phyloP scores from a whole-genome alignment of 1,140 invertebrate genomes.

The Daktulosphaira vitifoliae region DNA sequence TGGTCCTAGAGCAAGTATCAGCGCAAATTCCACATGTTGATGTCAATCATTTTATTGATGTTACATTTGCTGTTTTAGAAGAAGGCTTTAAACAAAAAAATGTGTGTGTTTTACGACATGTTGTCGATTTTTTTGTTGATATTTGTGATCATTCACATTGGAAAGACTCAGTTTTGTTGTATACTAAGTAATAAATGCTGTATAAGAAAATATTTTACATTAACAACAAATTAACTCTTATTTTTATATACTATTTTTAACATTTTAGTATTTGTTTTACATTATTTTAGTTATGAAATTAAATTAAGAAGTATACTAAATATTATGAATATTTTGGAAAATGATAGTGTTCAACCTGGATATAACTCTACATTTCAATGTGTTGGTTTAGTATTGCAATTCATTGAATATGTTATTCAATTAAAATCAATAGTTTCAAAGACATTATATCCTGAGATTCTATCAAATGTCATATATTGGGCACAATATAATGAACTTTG shows the following conservation, averaged over 20 bases:
- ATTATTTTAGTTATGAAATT: background rate
- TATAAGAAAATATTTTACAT: too few relatives aligned
- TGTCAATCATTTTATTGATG: constrained; percentile 21
- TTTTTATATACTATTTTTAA: background rate
- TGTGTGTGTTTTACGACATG: constrained; percentile 1
- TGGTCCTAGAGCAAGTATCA: constrained; percentile 15
- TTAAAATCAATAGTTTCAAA: background rate
- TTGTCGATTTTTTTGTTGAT: constrained; percentile 24
- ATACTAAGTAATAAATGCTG: background rate
- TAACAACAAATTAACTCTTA: background rate
- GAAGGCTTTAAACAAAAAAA: constrained; percentile 19
- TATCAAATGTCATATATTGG: background rate
- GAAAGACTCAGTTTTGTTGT: constrained; percentile 5
- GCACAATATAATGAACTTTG: background rate
- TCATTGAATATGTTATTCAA: constrained; percentile 11
- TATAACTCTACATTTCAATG: background rate
- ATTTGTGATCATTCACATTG: constrained; percentile 21
- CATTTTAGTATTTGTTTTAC: too few relatives aligned
- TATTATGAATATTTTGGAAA: background rate
- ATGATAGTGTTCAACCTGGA: background rate
- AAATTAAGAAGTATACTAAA: constrained; percentile 8
- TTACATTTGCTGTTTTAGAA: constrained; percentile 21
- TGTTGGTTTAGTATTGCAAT: background rate
- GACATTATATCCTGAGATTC: constrained; percentile 3
- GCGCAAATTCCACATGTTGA: constrained; percentile 9